These are phyloP conservation scores for Clarias magur DNA, from an alignment of 2,113 vertebrate species.

Conservation along the genomic window DNA sequence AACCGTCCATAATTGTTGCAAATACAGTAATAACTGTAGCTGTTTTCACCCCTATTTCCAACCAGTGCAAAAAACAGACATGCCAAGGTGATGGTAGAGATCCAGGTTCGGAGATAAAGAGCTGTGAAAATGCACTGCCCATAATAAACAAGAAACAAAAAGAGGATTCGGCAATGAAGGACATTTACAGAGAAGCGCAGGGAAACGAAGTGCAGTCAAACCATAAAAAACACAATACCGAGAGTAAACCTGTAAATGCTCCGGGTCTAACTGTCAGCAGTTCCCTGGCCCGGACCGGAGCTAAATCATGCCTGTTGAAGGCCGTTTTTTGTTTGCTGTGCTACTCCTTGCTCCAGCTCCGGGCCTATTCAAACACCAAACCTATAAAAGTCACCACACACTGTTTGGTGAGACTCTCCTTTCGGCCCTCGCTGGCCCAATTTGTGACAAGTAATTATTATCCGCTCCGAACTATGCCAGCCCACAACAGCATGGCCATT, in stretches of 20 bases:
- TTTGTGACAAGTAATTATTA: constrained; percentile 41
- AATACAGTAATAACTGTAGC: constrained; percentile 2
- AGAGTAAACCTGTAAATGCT: constrained; percentile 51
- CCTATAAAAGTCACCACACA: constrained; percentile 53
- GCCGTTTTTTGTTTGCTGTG: constrained; percentile 60
- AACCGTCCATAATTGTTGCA: not conserved
- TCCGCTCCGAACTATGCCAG: constrained; percentile 35
- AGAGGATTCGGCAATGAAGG: constrained; percentile 40
- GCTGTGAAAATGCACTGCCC: not conserved
- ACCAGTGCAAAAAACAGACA: not conserved
- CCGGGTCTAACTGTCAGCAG: constrained; percentile 46
- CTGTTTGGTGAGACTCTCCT: constrained; percentile 50
- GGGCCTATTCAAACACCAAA: constrained; percentile 62
- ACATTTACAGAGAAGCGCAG: constrained; percentile 54
- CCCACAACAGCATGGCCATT: constrained; percentile 21
- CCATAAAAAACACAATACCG: constrained; percentile 54
- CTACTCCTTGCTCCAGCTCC: constrained; percentile 47
- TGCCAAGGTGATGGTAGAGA: not conserved
- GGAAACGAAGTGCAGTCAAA: constrained; percentile 43
- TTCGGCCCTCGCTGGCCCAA: constrained; percentile 34
- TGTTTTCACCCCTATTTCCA: not conserved
- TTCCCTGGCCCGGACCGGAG: constrained; percentile 45
- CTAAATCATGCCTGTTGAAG: constrained; percentile 56
- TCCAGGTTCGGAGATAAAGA: not conserved
- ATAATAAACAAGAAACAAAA: constrained; percentile 42